Evolutionary conservation across 2,888 invertebrate genomes (phyloP).

Genomic region (Plebejus anna): DNA sequence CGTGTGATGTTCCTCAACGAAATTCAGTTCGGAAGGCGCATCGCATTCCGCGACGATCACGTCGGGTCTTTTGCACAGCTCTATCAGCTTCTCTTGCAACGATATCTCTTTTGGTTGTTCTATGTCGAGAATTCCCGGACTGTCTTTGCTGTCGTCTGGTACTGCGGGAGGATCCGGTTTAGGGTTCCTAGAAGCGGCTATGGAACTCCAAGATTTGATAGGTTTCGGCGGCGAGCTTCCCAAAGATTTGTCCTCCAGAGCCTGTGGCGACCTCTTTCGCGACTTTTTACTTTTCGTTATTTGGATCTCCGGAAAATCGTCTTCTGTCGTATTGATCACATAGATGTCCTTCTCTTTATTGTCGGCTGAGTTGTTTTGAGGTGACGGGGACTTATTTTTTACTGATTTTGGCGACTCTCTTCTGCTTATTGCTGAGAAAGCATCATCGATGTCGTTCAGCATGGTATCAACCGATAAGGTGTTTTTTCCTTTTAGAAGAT

Average conservation of each 20-base stretch:
- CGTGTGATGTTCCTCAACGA: constrained; percentile 71
- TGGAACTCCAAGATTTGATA: constrained; percentile 77
- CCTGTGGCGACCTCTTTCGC: constrained; percentile 61
- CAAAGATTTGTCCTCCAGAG: constrained; percentile 42
- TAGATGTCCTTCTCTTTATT: constrained; percentile 64
- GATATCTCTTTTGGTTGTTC: constrained; percentile 45
- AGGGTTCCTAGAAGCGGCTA: constrained; percentile 64
- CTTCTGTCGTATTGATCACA: constrained; percentile 68
- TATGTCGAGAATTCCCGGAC: constrained; percentile 37
- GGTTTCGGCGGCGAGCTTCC: constrained; percentile 52
- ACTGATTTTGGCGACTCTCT: constrained; percentile 53
- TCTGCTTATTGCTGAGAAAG: constrained; percentile 20
- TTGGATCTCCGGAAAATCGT: constrained; percentile 71
- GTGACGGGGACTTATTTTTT: constrained; percentile 61
- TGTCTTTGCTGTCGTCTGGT: constrained; percentile 36
- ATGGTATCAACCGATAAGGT: constrained; percentile 30
- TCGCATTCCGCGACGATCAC: constrained; percentile 75
- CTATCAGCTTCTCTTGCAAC: constrained; percentile 65
- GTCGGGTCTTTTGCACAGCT: constrained; percentile 70
- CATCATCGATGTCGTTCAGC: constrained; percentile 14
- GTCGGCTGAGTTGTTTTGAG: constrained; percentile 50
- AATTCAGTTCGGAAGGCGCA: constrained; percentile 64
- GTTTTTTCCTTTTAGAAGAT: constrained; percentile 31
- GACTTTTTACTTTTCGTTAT: constrained; percentile 62
- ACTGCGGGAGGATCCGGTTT: constrained; percentile 44